A percentile compares a stretch with the other conserved stretches of the same genome.
phyloP scores from a whole-genome alignment of 2,113 vertebrate species.

The Falcunculus frontatus region DNA sequence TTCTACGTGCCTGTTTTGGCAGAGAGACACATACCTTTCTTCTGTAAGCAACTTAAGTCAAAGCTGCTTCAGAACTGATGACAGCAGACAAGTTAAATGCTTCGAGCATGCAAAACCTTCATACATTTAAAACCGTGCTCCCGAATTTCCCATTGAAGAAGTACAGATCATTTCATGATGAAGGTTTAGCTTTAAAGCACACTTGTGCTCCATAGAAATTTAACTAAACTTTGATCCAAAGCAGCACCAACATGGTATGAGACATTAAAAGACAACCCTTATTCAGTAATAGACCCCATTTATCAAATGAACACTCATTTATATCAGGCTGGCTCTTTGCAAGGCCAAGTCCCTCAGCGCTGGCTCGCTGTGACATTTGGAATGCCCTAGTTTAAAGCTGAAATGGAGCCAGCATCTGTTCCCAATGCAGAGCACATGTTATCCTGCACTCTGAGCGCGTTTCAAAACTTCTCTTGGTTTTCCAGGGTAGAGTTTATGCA shows the following conservation, averaged over 20 bases:
- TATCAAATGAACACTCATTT: constrained; percentile 29
- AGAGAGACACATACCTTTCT: background rate
- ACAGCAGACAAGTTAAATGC: background rate
- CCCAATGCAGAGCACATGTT: constrained; percentile 23
- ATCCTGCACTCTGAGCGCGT: background rate
- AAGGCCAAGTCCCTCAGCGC: constrained; percentile 20
- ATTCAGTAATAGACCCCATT: background rate
- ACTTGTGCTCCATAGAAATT: background rate
- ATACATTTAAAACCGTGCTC: background rate
- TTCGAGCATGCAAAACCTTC: background rate
- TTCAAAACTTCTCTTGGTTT: background rate
- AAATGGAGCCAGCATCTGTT: constrained; percentile 43
- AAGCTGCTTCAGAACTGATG: background rate
- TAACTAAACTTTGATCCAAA: background rate
- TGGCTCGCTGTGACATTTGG: constrained; percentile 55
- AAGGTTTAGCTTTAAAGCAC: background rate
- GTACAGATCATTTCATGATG: background rate
- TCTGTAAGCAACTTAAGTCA: background rate
- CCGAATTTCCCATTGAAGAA: background rate
- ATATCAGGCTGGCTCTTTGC: background rate
- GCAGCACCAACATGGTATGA: background rate
- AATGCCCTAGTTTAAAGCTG: constrained; percentile 59
- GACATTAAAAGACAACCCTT: background rate
- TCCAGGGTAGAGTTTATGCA: background rate
- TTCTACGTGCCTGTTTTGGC: background rate